A percentile compares a stretch with the other conserved stretches of the same genome.
phyloP scores from a whole-genome alignment of 2,888 invertebrate species.

The Chrysolina americana region DNA sequence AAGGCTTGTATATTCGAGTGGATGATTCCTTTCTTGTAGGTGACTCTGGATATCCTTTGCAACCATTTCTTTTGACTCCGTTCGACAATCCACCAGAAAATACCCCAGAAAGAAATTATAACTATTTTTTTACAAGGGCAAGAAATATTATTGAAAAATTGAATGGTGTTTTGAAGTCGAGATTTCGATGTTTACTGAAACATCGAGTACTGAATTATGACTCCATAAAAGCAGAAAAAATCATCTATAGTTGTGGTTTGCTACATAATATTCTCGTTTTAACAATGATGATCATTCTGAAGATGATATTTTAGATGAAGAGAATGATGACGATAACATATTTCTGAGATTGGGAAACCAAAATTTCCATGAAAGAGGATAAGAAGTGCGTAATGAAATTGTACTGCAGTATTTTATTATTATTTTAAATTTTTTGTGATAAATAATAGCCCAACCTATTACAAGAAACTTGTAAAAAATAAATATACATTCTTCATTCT shows the following conservation, averaged over 20 bases:
- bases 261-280: background rate
- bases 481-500: background rate
- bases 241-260: background rate
- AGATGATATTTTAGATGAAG: no score
- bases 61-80: no score
- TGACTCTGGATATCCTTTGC: no score
- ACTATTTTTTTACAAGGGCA: background rate
- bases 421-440: background rate
- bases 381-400: constrained; percentile 1
- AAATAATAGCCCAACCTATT: no score
- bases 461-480: background rate
- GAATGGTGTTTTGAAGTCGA: no score
- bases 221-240: background rate
- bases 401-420: background rate
- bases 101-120: background rate
- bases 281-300: background rate
- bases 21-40: no score
- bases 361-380: background rate
- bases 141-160: no score
- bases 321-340: background rate
- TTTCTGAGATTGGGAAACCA: background rate
- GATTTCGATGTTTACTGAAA: no score
- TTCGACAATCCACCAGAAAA: no score
- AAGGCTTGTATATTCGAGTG: no score
- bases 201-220: no score